Base-by-base conservation (phyloP, 2,888 invertebrate species). In the Agrilus mali region DNA sequence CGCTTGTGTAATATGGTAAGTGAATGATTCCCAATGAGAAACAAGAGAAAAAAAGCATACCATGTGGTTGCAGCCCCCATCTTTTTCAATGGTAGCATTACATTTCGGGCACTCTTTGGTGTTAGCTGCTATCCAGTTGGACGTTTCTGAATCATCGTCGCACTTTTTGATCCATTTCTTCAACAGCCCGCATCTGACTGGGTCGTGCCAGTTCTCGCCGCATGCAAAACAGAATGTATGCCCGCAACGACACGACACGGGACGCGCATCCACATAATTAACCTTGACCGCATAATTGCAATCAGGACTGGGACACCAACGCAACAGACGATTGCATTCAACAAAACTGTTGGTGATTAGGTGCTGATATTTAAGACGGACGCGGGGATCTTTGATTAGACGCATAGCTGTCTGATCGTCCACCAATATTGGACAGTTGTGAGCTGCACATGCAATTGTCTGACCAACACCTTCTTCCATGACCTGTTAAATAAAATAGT, bases 21-120 rank as follows among this genome's bases (percentile, higher is more conserved):
- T 20, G 2, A 27, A 27, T 10, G 27, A 10, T 27, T 5, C 27
- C 10, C 4, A 27, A 10, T 20, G 7, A 17, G 17, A 17, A 4
- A 17, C 17, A 17, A 22, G 10, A 27, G 2, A 27, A 27, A 3
- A 10, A 10, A n/a, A n/a, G n/a, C 27, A 10, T 27, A 27, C 87
- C 96, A 98, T 97, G 70, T 98, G 98, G 71, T 98, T 98, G 68
- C 98, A 98, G 38, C 98, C 98, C 44, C 97, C 97, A 67, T 97
- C 94, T 64, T 92, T 92, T 63, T 92, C 90, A 56, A 92, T 92
- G 10, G 89, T 90, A 33, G 94, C 95, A 67, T 93, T 92, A 68
- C 98, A 98, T 68, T 92, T 94, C 14, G 98, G 97, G 66, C 97
- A 97, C 71, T 97, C 96, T 73, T 98, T 98, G 22, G 98, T 98